Base-by-base conservation (phyloP, 2,113 vertebrate species). In the Eurystomus gularis region DNA sequence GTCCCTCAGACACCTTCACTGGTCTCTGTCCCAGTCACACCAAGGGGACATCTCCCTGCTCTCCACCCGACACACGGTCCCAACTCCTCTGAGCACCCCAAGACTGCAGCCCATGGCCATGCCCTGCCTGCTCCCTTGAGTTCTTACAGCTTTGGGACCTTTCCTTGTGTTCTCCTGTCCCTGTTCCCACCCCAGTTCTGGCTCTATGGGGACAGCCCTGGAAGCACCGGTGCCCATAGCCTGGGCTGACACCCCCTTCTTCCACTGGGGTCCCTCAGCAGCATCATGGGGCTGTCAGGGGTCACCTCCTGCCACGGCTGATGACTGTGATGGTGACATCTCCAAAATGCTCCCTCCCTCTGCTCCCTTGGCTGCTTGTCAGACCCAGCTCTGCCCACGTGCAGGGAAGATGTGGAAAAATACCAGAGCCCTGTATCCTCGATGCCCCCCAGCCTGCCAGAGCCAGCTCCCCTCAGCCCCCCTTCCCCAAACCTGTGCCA, bases 321-420 rank as follows among this genome's bases (percentile, higher is more conserved):
- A n/a, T 77, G 23, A 12, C 26, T 93, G 7, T 55, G 64, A 40
- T 62, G 42, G 73, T 66, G 70, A 46, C 76, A 81, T 81, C 76
- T 88, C 91, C 3, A 0, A 88, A 85, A 46, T 1, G 16, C 33
- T 87, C 48, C 37, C 76, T 87, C 70, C 72, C 68, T 72, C 37
- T 89, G 49, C 72, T 93, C 72, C 18, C 24, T 69, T 85, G 49
- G 85, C 94, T 61, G 58, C 58, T 70, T 69, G 49, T 93, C 94
- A 94, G 73, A n/a, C 29, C 13, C 78, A 82, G 61, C 82, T 86
- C 84, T 86, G 66, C 92, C 79, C 52, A 18, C 2, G 33, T 72
- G 42, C 62, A 1, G 4, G 9, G 19, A 90, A 92, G 76, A 77
- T 13, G 54, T 88, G 92, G 90, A 86, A 95, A 93, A 94, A 62